Percentiles rank a stretch among this genome's conserved stretches.
phyloP scores from a whole-genome alignment of 2,113 vertebrate genomes.

The Columbina picui region DNA sequence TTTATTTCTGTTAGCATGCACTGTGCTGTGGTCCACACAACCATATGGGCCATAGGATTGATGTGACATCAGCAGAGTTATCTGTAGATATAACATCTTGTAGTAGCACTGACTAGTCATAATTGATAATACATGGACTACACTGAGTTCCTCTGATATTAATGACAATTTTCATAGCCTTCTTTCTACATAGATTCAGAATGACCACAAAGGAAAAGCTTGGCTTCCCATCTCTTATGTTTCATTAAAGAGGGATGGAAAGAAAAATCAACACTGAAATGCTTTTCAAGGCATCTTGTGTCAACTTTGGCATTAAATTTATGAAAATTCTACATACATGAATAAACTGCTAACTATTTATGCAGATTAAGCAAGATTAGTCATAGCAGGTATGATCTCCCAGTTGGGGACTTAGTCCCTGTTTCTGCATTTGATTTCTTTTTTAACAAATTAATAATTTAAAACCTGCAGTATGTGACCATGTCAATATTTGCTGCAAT shows the following conservation, averaged over 20 bases:
- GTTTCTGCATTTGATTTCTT: background rate
- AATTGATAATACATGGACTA: background rate
- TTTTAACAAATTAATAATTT: background rate
- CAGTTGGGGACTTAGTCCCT: background rate
- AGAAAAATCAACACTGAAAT: background rate
- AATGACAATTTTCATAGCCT: background rate
- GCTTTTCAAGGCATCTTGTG: background rate
- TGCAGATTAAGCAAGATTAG: background rate
- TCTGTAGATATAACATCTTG: fast-evolving
- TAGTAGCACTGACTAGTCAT: background rate
- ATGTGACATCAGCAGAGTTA: background rate
- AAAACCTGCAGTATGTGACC: background rate
- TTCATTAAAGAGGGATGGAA: background rate
- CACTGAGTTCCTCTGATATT: background rate
- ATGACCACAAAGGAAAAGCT: background rate
- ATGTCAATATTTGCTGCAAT: background rate
- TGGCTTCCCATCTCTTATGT: background rate
- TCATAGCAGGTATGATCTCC: background rate
- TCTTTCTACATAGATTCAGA: background rate
- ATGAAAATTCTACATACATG: background rate
- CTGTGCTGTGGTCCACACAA: background rate
- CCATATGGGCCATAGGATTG: background rate
- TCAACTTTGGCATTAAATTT: background rate
- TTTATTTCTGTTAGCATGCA: background rate
- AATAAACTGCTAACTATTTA: background rate